These are phyloP conservation scores for Microcebus lehilahytsara DNA, from an alignment of 2,113 vertebrate genomes.

Conservation along the genomic window DNA sequence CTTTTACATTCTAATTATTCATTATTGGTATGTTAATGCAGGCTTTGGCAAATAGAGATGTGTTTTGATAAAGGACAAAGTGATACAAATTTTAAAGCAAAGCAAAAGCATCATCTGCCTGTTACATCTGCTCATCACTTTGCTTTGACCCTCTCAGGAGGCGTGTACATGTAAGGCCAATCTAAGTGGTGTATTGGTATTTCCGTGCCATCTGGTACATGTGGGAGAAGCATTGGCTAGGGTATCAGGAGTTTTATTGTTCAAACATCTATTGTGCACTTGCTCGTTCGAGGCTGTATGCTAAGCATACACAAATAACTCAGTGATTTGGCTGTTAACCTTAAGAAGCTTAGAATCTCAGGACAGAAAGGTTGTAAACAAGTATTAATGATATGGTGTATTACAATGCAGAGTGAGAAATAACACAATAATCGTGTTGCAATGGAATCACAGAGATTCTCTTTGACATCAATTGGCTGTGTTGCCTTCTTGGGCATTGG, in stretches of 20 bases:
- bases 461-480: not conserved
- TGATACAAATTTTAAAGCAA: not conserved
- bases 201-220: no score
- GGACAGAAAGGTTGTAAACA: not conserved
- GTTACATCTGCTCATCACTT: not conserved
- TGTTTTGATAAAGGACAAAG: not conserved
- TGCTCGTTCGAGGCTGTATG: not conserved
- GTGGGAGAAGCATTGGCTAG: not conserved
- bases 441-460: not conserved
- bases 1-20: not conserved
- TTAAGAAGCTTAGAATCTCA: not conserved
- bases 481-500: not conserved
- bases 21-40: conserved; percentile 5
- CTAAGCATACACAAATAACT: not conserved
- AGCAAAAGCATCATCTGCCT: not conserved
- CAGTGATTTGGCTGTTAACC: not conserved
- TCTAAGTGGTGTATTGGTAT: not conserved
- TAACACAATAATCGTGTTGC: not conserved
- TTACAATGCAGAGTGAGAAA: not conserved
- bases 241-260: not conserved
- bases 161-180: not conserved
- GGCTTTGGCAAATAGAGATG: not conserved
- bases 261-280: not conserved
- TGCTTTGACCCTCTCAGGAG: not conserved
- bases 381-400: not conserved